These are phyloP conservation scores for Tetragonula clypearis DNA, from an alignment of 1,140 invertebrate species.

Conservation along the genomic window DNA sequence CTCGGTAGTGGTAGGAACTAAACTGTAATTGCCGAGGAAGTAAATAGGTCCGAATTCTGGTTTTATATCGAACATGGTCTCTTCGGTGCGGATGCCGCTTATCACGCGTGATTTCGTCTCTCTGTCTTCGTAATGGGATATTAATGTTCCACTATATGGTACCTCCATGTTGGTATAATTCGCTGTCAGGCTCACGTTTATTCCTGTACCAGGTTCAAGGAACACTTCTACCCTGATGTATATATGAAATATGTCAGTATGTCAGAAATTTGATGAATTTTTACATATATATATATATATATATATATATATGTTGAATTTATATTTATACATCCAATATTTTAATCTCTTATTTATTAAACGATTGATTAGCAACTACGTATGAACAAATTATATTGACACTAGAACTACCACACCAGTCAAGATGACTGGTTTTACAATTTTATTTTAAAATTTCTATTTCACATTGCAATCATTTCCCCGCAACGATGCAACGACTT, in stretches of 20 bases:
- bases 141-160: constrained; percentile 87
- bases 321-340: not conserved
- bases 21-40: constrained; percentile 87
- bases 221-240: constrained; percentile 82
- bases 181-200: constrained; percentile 89
- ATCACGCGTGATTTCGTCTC: constrained; percentile 81
- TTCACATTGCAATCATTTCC: no score
- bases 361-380: no score
- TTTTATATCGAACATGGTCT: constrained; percentile 85
- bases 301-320: not conserved
- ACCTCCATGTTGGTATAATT: constrained; percentile 88
- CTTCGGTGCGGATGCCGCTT: constrained; percentile 84
- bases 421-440: no score
- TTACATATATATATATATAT: no score
- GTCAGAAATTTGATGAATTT: not conserved
- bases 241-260: not conserved
- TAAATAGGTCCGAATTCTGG: constrained; percentile 88
- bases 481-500: no score
- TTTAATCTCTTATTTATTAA: not conserved
- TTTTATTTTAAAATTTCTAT: no score
- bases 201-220: constrained; percentile 88
- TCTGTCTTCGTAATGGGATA: constrained; percentile 86
- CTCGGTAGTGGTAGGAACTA: constrained; percentile 89
- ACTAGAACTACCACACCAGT: no score
- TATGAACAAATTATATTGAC: not conserved